Conservation (phyloP, 2,797 vertebrate species). For the Hippoglossus hippoglossus region DNA sequence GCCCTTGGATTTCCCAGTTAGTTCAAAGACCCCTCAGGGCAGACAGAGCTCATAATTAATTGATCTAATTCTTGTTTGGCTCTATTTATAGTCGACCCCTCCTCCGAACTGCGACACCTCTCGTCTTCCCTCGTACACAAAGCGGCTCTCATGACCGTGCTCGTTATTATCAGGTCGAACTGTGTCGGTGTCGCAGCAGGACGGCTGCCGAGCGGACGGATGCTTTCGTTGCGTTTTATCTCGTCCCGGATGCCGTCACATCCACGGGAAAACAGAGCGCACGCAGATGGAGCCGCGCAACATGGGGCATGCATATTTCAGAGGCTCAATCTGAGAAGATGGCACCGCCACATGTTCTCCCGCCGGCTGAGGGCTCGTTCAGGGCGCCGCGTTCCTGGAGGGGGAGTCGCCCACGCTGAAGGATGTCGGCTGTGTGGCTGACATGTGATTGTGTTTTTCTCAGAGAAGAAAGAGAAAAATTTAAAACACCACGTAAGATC, state of each 20-base stretch:
- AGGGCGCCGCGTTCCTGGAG: conserved; percentile 10
- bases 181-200: conserved; percentile 44
- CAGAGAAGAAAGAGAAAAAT: not conserved
- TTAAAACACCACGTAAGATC: too few species aligned
- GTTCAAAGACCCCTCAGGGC: conserved; percentile 50
- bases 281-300: conserved; percentile 28
- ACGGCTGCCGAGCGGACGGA: not conserved
- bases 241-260: conserved; percentile 27
- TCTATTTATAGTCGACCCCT: conserved; percentile 60
- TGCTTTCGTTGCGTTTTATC: conserved; percentile 27
- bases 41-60: conserved; percentile 67
- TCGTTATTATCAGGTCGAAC: conserved; percentile 17
- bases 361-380: conserved; percentile 20
- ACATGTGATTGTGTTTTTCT: conserved; percentile 40
- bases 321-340: conserved; percentile 41
- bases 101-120: conserved; percentile 7
- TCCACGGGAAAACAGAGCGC: conserved; percentile 29
- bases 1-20: conserved; percentile 36
- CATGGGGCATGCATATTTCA: conserved; percentile 65
- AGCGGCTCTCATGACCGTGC: not conserved
- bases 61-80: conserved; percentile 49
- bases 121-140: not conserved
- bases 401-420: conserved; percentile 52
- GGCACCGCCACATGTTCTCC: conserved; percentile 36
- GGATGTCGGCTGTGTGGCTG: conserved; percentile 27